These are phyloP conservation scores for Xenentodon cancila DNA, from an alignment of 2,797 vertebrate genomes.

Conservation along the genomic window DNA sequence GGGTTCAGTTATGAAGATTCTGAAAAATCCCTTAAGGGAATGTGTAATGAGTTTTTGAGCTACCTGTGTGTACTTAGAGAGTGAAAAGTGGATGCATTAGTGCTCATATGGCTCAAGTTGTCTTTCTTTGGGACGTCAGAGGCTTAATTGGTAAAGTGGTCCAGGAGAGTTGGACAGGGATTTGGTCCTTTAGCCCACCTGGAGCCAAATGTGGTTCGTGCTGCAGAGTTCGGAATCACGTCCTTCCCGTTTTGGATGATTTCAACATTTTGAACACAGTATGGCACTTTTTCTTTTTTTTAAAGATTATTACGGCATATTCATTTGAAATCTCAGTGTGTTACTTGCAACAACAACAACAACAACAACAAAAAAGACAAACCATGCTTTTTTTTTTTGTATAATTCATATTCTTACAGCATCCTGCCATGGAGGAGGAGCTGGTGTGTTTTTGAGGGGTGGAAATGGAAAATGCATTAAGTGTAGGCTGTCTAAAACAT, in stretches of 20 bases:
- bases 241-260: neutral
- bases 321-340: too few species aligned
- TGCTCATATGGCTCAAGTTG: slow-evolving; percentile 31
- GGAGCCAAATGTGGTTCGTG: slow-evolving; percentile 5
- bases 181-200: slow-evolving; percentile 8
- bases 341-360: too few species aligned
- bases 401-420: too few species aligned
- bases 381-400: too few species aligned
- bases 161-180: slow-evolving; percentile 14
- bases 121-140: slow-evolving; percentile 33
- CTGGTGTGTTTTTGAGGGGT: too few species aligned
- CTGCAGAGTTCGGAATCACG: slow-evolving; percentile 3
- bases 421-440: too few species aligned
- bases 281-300: too few species aligned
- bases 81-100: slow-evolving; percentile 11
- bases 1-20: slow-evolving; percentile 17
- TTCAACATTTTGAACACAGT: too few species aligned
- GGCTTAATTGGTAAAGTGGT: slow-evolving; percentile 47
- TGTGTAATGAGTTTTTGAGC: slow-evolving; percentile 46
- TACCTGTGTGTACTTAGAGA: slow-evolving; percentile 34
- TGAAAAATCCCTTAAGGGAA: slow-evolving; percentile 25
- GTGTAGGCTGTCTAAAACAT: too few species aligned
- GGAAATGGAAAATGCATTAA: too few species aligned
- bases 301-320: too few species aligned
- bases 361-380: too few species aligned